Conservation (phyloP, 2,113 vertebrate genomes). For the Nothoprocta pentlandii region DNA sequence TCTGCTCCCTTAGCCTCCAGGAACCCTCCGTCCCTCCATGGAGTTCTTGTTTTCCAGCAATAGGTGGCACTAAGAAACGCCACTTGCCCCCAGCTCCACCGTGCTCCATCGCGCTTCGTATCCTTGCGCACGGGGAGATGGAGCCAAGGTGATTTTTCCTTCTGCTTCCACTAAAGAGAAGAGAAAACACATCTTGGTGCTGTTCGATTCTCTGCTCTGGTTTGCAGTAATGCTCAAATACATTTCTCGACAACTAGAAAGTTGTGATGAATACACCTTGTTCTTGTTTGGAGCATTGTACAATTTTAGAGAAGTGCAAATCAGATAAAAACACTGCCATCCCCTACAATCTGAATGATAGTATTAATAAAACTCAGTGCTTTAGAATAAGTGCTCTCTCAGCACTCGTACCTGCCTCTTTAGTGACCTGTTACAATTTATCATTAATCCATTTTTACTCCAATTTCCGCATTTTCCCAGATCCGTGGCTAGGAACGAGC, state of each 20-base stretch:
- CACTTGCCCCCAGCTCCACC: not conserved
- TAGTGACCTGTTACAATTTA: not conserved
- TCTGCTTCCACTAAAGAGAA: constrained; percentile 1
- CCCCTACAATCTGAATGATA: not conserved
- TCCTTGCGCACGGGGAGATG: not conserved
- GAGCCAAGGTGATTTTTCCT: constrained; percentile 4
- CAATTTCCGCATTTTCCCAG: not conserved
- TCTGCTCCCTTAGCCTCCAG: not conserved
- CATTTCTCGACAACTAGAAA: not conserved
- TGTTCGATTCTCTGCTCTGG: not conserved
- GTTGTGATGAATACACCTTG: not conserved
- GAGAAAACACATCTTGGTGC: not conserved
- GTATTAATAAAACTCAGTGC: not conserved
- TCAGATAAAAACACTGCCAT: not conserved
- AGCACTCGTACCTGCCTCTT: not conserved
- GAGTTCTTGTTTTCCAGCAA: constrained; percentile 50
- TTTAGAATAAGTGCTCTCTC: not conserved
- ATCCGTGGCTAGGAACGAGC: not conserved
- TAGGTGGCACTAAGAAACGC: constrained; percentile 65
- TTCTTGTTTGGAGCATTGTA: not conserved
- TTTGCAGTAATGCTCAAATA: not conserved
- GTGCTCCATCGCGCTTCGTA: not conserved
- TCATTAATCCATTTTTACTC: not conserved
- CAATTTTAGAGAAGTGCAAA: not conserved
- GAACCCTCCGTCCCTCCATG: not conserved